Evolutionary conservation across 2,113 vertebrate genomes (phyloP), one percentile per base, ranked within the genome.

Genomic region (Catharus bicknelli): DNA sequence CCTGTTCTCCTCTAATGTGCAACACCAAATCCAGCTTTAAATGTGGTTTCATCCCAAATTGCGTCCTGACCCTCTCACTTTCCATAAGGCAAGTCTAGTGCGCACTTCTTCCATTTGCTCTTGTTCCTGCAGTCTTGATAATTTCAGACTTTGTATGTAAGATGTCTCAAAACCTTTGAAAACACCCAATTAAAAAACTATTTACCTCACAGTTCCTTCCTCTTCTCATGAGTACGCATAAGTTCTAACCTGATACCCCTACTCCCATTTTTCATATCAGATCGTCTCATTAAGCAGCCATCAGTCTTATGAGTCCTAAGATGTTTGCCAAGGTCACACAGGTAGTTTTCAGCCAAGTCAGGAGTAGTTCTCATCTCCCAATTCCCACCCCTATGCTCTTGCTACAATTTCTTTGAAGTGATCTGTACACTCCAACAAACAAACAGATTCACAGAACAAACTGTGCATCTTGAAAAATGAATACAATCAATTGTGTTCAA

Each of bases 311-410:
- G n/a, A 70, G 42, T 93, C 68, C 70, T 76, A 69, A 86, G 61
- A 55, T 73, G 51, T 85, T 96, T 91, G 47, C 55, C 84, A 94
- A 95, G 91, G 93, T 96, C 91, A 91, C 48, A 55, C 55, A 94
- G 63, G 93, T 87, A 94, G 70, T 86, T 85, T 94, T 94, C 72
- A 95, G 75, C 75, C 1, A 19, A 92, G 40, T 92, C 84, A 94
- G 87, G 82, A 94, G 61, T 36, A 92, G 63, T 16, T 91, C 55
- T 21, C 48, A 74, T 95, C 50, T 92, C 78, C 75, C 89, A 85
- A 1, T 92, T 95, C 87, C 91, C 95, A 94, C n/a, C 23, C 43
- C 78, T 88, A 4, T 38, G 36, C 17, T 77, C 51, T 89, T 50
- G 18, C 26, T 72, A 68, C 69, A 63, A 16, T 85, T 83, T 80